phyloP scores from a whole-genome alignment of 2,888 invertebrate species.

The Capitulum mitella region DNA sequence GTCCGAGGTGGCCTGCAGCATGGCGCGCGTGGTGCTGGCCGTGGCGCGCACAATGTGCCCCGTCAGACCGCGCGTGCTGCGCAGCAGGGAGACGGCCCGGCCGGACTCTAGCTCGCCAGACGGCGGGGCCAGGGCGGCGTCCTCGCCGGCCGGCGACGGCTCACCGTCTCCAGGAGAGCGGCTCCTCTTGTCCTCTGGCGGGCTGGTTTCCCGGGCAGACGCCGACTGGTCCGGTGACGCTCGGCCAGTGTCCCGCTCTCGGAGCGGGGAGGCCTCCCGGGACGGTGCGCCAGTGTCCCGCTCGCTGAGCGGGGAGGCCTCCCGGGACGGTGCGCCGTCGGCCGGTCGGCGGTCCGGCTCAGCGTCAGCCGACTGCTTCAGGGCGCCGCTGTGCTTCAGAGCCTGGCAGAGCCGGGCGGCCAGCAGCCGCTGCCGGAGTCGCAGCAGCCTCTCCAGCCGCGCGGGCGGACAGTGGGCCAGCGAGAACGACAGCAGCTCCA shows the following conservation, averaged over 20 bases:
- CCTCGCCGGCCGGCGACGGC: neutral
- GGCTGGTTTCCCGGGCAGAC: too few species aligned
- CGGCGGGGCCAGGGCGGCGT: neutral
- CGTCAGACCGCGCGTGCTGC: neutral
- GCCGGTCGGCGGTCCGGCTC: neutral
- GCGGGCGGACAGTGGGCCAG: constrained; percentile 45
- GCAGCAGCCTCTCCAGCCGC: neutral
- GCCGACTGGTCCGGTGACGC: too few species aligned
- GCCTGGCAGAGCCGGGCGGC: neutral
- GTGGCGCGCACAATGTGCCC: neutral
- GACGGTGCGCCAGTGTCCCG: too few species aligned
- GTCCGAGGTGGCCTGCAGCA: neutral
- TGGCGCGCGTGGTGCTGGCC: neutral
- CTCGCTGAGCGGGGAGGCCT: too few species aligned
- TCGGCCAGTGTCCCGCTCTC: neutral
- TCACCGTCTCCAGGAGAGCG: neutral
- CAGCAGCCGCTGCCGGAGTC: neutral
- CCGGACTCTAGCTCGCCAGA: neutral
- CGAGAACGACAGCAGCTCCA: constrained; percentile 46
- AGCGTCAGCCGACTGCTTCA: too few species aligned
- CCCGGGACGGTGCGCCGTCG: neutral
- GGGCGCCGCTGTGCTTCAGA: too few species aligned
- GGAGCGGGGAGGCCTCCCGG: too few species aligned
- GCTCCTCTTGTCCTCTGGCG: too few species aligned
- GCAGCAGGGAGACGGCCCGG: neutral